phyloP scores from a whole-genome alignment of 2,888 invertebrate genomes.

The Leucania comma region DNA sequence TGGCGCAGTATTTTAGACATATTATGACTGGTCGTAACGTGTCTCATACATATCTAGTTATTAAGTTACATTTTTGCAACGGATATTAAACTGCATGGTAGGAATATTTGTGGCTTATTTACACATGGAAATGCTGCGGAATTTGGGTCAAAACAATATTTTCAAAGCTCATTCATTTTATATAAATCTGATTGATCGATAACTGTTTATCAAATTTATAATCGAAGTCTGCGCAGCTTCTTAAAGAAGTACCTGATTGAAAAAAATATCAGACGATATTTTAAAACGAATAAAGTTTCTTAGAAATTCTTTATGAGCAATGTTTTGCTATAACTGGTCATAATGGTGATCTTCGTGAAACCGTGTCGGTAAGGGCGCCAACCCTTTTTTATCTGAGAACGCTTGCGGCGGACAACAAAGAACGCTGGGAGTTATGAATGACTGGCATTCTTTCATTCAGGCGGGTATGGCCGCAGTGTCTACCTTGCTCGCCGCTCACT shows the following conservation, averaged over 20 bases:
- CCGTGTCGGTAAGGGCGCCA: constrained; percentile 64
- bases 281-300: constrained; percentile 17
- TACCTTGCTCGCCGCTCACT: constrained; percentile 51
- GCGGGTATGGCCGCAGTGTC: constrained; percentile 42
- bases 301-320: constrained; percentile 13
- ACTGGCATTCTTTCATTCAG: constrained; percentile 70
- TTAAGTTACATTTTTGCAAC: constrained; percentile 26
- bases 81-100: constrained; percentile 32
- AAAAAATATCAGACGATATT: constrained; percentile 10
- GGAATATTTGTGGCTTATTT: constrained; percentile 27
- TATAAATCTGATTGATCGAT: constrained; percentile 23
- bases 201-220: constrained; percentile 19
- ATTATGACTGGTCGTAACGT: background rate
- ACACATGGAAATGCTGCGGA: constrained; percentile 16
- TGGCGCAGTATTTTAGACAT: constrained; percentile 25
- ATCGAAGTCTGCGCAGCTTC: background rate
- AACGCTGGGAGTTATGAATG: constrained; percentile 67
- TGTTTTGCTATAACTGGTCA: constrained; percentile 9
- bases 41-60: background rate
- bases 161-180: constrained; percentile 8
- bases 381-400: constrained; percentile 65
- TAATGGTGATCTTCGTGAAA: constrained; percentile 37
- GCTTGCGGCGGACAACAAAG: constrained; percentile 66
- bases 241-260: background rate
- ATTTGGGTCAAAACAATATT: constrained; percentile 25